Base-by-base conservation (phyloP, 2,113 vertebrate species). In the Ameiurus melas region DNA sequence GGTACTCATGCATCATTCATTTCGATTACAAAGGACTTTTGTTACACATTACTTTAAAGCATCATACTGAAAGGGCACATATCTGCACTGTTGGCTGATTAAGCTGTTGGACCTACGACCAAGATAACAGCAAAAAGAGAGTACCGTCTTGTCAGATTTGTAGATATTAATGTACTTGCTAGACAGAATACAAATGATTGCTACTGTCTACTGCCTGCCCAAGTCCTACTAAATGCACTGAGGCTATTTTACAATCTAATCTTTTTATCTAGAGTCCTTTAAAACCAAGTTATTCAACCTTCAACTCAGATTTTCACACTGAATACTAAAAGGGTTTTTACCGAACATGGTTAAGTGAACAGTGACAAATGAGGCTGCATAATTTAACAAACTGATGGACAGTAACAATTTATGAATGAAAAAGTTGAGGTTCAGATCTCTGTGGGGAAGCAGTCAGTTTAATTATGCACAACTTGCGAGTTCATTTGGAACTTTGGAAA, bases 1-100 rank as follows among this genome's bases (percentile, higher is more conserved):
- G 51, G 85, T 60, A 20, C 88, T 90, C 77, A 85, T 90, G 88
- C 25, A 85, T 89, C 70, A 89, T 90, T 91, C 71, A 91, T 90
- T 78, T 64, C 73, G 25, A 68, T 68, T 68, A 85, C 55, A 77
- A 80, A 53, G 71, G 27, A 27, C 73, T 86, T 80, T 88, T 85
- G 55, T 68, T 62, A 55, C 64, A 39, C 5, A 33, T 70, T 68
- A 57, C 86, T 90, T 64, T 47, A 82, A 57, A 77, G 66, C 51
- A 82, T 3, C 27, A 14, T 66, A 43, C 51, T 71, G 60, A 86
- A 88, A 85, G 47, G 75, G 83, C 30, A 68, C 87, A 85, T 85
- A 80, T 85, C 73, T 85, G 83, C 73, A 88, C 83, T 88, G 58
- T 12, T 79, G 87, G 25, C 55, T 83, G 36, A 82, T 62, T 30